These are phyloP conservation scores for Nesidiocoris tenuis DNA, from an alignment of 2,888 invertebrate species.

Conservation along the genomic window DNA sequence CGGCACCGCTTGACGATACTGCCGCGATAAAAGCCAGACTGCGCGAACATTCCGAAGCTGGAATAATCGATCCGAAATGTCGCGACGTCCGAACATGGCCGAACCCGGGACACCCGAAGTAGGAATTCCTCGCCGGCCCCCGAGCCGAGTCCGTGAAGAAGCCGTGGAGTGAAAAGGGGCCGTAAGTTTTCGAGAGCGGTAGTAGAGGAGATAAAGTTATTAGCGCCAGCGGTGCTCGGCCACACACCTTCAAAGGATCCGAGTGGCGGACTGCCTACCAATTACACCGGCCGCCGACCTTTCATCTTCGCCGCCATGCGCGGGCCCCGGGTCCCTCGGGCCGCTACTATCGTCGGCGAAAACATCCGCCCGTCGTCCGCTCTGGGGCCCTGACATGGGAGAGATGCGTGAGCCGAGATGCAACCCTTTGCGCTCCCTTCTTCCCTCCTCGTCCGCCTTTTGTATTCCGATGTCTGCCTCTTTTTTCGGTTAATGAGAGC, in stretches of 20 bases:
- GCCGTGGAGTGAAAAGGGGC: slow-evolving; percentile 7
- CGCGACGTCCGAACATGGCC: too few species aligned
- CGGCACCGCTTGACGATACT: too few species aligned
- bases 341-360: slow-evolving; percentile 22
- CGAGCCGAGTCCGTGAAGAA: background rate
- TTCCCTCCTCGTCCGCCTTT: too few species aligned
- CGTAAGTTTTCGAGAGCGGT: slow-evolving; percentile 29
- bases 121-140: background rate
- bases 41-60: too few species aligned
- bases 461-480: too few species aligned
- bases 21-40: too few species aligned
- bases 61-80: too few species aligned
- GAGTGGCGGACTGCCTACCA: slow-evolving; percentile 44
- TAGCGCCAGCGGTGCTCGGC: slow-evolving; percentile 43
- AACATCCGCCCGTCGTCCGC: slow-evolving; percentile 12
- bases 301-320: slow-evolving; percentile 49
- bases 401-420: background rate
- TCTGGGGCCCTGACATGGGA: background rate
- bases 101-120: background rate
- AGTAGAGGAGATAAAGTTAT: slow-evolving; percentile 45
- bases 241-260: slow-evolving; percentile 44
- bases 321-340: background rate
- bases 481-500: too few species aligned
- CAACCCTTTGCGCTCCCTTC: background rate
- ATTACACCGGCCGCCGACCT: slow-evolving; percentile 47